These are phyloP conservation scores for Merodon equestris DNA, from an alignment of 2,888 invertebrate genomes.

Conservation along the genomic window DNA sequence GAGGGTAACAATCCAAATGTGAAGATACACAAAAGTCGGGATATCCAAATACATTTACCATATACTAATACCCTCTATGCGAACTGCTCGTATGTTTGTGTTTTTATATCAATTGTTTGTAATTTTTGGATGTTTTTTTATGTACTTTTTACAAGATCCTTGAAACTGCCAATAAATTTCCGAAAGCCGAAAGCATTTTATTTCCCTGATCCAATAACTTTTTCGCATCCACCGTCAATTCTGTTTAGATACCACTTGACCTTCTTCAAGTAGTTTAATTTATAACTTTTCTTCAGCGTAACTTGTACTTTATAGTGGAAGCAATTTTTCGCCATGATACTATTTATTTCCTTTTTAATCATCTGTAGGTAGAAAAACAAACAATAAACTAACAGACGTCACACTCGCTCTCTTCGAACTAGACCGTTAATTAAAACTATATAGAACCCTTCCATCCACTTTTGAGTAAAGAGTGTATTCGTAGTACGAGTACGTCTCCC, in stretches of 20 bases:
- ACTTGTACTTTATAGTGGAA: no score
- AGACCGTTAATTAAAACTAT: conserved; percentile 45
- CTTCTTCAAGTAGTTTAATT: no score
- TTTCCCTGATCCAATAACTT: background rate
- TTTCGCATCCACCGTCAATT: background rate
- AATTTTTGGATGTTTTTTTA: no score
- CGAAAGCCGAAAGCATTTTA: conserved; percentile 6
- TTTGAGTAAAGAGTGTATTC: no score
- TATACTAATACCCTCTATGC: conserved; percentile 36
- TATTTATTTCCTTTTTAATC: no score
- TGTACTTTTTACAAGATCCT: conserved; percentile 21
- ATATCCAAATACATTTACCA: conserved; percentile 19
- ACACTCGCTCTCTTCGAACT: conserved; percentile 12
- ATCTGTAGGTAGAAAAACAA: no score
- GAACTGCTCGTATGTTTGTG: no score
- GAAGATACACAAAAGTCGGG: conserved; percentile 29
- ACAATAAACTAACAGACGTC: background rate
- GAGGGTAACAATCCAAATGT: conserved; percentile 23
- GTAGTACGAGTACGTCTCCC: background rate
- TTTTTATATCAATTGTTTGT: no score
- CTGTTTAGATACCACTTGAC: no score
- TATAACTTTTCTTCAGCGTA: no score
- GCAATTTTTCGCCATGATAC: no score
- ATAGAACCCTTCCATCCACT: background rate
- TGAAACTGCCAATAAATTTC: conserved; percentile 27